Evolutionary conservation across 2,797 vertebrate genomes (phyloP), one percentile per base, ranked within the genome.

Genomic region (Chelonia mydas): DNA sequence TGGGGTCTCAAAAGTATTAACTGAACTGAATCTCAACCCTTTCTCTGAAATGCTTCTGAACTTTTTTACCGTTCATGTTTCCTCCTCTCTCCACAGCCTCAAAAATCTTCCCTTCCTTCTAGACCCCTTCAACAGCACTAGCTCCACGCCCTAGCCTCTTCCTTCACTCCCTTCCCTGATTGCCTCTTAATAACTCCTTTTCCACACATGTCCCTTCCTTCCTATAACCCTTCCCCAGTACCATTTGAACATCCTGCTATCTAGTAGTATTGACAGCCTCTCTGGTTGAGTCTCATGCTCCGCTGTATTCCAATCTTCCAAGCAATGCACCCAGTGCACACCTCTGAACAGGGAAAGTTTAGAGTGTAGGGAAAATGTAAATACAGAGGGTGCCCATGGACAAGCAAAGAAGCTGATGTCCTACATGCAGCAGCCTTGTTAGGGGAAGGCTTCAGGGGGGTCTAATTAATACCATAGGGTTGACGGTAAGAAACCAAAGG

Each of bases 1-100:
- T 13, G 1, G 54, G 11, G 90, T 91, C 78, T 90, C 47, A 83
- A 95, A 90, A 93, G 84, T 87, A 95, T 78, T 95, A 94, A 72
- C 92, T 77, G 25, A 49, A 47, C 27, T 49, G 27, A 72, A 72
- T 72, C n/a, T 37, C 74, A 77, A 47, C 10, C 7, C 7, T 49
- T 49, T 49, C 74, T 49, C 74, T 49, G 74, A 77, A 13, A 49
- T 31, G 74, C 13, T 77, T 49, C 15, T 31, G 13, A 77, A 47
- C 25, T 47, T 27, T 49, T 49, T 49, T 77, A 77, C 15, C 2
- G 23, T 49, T 77, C 74, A 77, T 77, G 49, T 77, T 47, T 77
- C 74, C 27, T 23, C 45, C 74, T 77, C 45, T 49, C 45, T 31
- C 37, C 74, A 28, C 74, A 77, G 45, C 27, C 13, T 49, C 13